Percentiles rank a stretch among this genome's conserved stretches.
phyloP scores from a whole-genome alignment of 2,888 invertebrate genomes.

The Eubasilissa splendida region DNA sequence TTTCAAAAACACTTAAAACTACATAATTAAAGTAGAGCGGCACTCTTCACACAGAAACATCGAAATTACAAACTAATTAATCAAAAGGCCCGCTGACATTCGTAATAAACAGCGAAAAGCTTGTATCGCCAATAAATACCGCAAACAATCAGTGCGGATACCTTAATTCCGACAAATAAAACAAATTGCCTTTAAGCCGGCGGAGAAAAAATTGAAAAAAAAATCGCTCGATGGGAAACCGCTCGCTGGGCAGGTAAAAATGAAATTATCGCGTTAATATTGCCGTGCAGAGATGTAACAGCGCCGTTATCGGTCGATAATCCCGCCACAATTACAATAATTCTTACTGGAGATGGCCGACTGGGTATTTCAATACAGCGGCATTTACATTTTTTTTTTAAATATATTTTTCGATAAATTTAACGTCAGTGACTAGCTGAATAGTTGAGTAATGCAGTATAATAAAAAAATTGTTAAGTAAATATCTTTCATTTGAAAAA shows the following conservation, averaged over 20 bases:
- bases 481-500: too few relatives aligned
- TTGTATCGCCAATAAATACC: slow-evolving; percentile 55
- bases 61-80: slow-evolving; percentile 47
- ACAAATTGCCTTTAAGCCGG: slow-evolving; percentile 56
- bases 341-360: slow-evolving; percentile 57
- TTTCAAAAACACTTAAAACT: too few relatives aligned
- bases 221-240: slow-evolving; percentile 27
- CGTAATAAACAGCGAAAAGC: slow-evolving; percentile 56
- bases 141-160: slow-evolving; percentile 56
- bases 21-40: too few relatives aligned
- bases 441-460: too few relatives aligned
- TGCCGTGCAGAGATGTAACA: slow-evolving; percentile 53
- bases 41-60: too few relatives aligned
- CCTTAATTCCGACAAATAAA: slow-evolving; percentile 57
- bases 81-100: slow-evolving; percentile 56
- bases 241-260: slow-evolving; percentile 51
- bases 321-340: slow-evolving; percentile 58
- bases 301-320: slow-evolving; percentile 58
- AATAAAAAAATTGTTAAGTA: too few relatives aligned
- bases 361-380: slow-evolving; percentile 52
- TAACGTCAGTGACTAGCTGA: too few relatives aligned
- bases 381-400: slow-evolving; percentile 8
- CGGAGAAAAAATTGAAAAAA: slow-evolving; percentile 56
- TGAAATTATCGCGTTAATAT: slow-evolving; percentile 58
- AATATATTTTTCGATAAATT: background rate